phyloP scores from a whole-genome alignment of 2,113 vertebrate genomes.

The Phodopus roborovskii region DNA sequence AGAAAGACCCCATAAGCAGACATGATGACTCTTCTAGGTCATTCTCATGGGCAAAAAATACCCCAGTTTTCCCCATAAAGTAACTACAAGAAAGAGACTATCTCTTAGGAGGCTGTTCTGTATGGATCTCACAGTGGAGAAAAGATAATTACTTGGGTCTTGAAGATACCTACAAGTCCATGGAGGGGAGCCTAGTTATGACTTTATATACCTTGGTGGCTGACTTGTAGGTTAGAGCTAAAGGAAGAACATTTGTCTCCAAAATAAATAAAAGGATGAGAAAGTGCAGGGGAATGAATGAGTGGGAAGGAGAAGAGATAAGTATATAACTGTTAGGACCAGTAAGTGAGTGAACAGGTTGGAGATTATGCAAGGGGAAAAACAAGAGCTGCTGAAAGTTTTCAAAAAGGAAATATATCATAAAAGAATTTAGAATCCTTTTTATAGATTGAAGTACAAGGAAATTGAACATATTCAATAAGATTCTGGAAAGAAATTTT shows the following conservation, averaged over 20 bases:
- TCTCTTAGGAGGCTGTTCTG: background rate
- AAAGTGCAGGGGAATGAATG: slow-evolving; percentile 62
- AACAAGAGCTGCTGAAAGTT: slow-evolving; percentile 32
- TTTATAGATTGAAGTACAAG: slow-evolving; percentile 43
- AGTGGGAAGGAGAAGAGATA: background rate
- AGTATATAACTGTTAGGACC: slow-evolving; percentile 57
- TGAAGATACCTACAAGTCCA: slow-evolving; percentile 23
- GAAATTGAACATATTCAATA: slow-evolving; percentile 62
- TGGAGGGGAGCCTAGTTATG: background rate
- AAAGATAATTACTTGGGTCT: slow-evolving; percentile 19
- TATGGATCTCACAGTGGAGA: background rate
- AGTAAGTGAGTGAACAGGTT: slow-evolving; percentile 52
- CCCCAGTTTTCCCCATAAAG: background rate
- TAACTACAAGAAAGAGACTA: background rate
- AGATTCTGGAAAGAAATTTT: slow-evolving; percentile 54
- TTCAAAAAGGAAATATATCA: slow-evolving; percentile 72
- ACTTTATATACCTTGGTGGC: slow-evolving; percentile 8
- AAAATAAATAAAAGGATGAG: slow-evolving; percentile 57
- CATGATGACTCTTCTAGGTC: background rate
- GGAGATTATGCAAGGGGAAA: slow-evolving; percentile 63
- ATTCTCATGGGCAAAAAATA: background rate
- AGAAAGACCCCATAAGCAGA: background rate
- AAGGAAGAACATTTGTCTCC: slow-evolving; percentile 51
- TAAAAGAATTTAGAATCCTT: slow-evolving; percentile 58
- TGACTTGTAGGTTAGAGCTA: slow-evolving; percentile 43